A percentile compares a stretch with the other conserved stretches of the same genome.
These are phyloP conservation scores for Fratercula arctica DNA, from an alignment of 2,797 vertebrate species.

Conservation along the genomic window DNA sequence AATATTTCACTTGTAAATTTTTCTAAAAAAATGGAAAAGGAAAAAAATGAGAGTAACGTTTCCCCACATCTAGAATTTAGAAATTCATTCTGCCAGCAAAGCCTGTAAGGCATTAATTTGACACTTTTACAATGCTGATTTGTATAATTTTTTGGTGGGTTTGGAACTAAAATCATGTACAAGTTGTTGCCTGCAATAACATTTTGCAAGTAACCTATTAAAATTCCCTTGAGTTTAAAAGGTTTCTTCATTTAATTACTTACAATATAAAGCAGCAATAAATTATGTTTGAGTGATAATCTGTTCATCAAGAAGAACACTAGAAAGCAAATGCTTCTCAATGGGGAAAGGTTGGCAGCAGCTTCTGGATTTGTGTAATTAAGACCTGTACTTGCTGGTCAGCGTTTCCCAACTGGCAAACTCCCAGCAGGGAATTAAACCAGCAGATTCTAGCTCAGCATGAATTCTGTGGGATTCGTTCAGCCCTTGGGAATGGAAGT, in stretches of 20 bases:
- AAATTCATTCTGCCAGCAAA: slow-evolving; percentile 94
- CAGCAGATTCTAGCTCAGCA: slow-evolving; percentile 58
- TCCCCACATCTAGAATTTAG: slow-evolving; percentile 92
- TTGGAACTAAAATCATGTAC: slow-evolving; percentile 87
- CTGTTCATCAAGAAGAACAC: slow-evolving; percentile 60
- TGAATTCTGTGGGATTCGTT: slow-evolving; percentile 54
- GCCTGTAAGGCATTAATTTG: slow-evolving; percentile 94
- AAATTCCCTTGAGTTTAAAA: slow-evolving; percentile 85
- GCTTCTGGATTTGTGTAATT: slow-evolving; percentile 62
- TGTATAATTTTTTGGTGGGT: slow-evolving; percentile 96
- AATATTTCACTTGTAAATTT: slow-evolving; percentile 99
- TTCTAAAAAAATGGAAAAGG: slow-evolving; percentile 85
- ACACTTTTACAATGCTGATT: slow-evolving; percentile 99
- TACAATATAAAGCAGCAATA: slow-evolving; percentile 72
- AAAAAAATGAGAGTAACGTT: slow-evolving; percentile 84
- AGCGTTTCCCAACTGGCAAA: slow-evolving; percentile 63
- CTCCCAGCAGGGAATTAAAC: slow-evolving; percentile 61
- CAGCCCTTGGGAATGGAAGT: slow-evolving; percentile 48
- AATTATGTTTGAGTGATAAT: slow-evolving; percentile 71
- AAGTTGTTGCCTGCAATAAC: slow-evolving; percentile 95
- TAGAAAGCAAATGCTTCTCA: slow-evolving; percentile 71
- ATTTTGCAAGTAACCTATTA: slow-evolving; percentile 96
- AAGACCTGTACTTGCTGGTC: slow-evolving; percentile 61
- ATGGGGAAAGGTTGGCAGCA: slow-evolving; percentile 64
- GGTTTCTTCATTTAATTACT: slow-evolving; percentile 79